These are phyloP conservation scores for Phortica magna DNA, from an alignment of 2,888 invertebrate species.

Conservation along the genomic window DNA sequence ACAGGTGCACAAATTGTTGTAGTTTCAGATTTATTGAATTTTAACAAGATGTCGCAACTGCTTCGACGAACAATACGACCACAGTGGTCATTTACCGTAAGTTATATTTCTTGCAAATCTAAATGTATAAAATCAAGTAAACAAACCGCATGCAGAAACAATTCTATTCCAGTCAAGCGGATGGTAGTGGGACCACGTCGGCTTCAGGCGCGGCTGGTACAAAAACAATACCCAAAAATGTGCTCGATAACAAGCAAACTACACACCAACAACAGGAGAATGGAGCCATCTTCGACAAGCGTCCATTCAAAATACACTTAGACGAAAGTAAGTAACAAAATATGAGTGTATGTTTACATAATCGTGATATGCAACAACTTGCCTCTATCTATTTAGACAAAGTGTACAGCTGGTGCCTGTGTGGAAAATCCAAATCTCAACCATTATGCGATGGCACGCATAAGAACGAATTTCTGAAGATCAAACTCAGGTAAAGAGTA, in stretches of 20 bases:
- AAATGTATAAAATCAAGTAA: not conserved
- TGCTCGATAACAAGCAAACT: constrained; percentile 81
- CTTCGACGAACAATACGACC: not conserved
- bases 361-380: constrained; percentile 37
- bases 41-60: constrained; percentile 13
- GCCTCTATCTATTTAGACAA: constrained; percentile 79
- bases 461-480: constrained; percentile 85
- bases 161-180: not conserved
- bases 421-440: constrained; percentile 94
- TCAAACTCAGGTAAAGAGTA: constrained; percentile 82
- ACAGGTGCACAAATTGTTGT: no score
- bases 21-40: not conserved
- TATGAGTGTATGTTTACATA: constrained; percentile 50
- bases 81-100: constrained; percentile 13
- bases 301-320: constrained; percentile 89
- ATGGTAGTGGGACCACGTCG: not conserved
- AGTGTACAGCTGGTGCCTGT: constrained; percentile 94
- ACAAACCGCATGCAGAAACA: not conserved
- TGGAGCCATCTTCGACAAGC: constrained; percentile 91
- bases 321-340: constrained; percentile 80
- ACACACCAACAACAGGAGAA: constrained; percentile 83
- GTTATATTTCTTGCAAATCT: not conserved
- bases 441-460: constrained; percentile 98
- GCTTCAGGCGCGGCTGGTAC: not conserved
- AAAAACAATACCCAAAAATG: constrained; percentile 84